Percentiles rank a stretch among this genome's conserved stretches.
These are phyloP conservation scores for Tribolium castaneum DNA, from an alignment of 1,140 invertebrate species.

Conservation along the genomic window DNA sequence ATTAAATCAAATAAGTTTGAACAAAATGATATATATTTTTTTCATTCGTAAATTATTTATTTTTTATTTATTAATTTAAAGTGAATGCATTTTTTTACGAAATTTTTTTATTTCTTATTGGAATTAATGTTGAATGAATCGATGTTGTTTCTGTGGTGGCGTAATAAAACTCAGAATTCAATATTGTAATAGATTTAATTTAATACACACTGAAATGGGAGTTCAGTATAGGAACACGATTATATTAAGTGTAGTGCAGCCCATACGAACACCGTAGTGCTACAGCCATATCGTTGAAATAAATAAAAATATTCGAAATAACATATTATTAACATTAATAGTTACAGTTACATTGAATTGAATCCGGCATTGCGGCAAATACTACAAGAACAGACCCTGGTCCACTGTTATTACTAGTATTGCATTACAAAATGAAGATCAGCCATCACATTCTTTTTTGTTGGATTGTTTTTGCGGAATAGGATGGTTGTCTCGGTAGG, in stretches of 20 bases:
- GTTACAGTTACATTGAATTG: slow-evolving; percentile 56
- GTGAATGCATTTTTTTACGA: too few relatives aligned
- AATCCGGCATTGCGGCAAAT: slow-evolving; percentile 24
- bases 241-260: slow-evolving; percentile 58
- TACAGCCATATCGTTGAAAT: slow-evolving; percentile 60
- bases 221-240: slow-evolving; percentile 61
- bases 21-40: too few relatives aligned
- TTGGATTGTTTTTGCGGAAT: background rate
- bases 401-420: slow-evolving; percentile 59
- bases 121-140: too few relatives aligned
- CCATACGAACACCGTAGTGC: slow-evolving; percentile 60
- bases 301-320: slow-evolving; percentile 62
- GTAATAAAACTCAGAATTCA: slow-evolving; percentile 10
- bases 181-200: slow-evolving; percentile 61
- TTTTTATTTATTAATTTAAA: too few relatives aligned
- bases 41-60: too few relatives aligned
- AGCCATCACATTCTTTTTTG: slow-evolving; percentile 21
- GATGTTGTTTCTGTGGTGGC: background rate
- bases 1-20: too few relatives aligned
- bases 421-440: slow-evolving; percentile 50
- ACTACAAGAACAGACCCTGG: slow-evolving; percentile 55
- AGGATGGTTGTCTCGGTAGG: slow-evolving; percentile 9
- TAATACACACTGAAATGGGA: slow-evolving; percentile 63
- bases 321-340: slow-evolving; percentile 59
- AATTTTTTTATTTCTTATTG: too few relatives aligned